Evolutionary conservation across 1,140 invertebrate genomes (phyloP).

Genomic region (Musca vetustissima): DNA sequence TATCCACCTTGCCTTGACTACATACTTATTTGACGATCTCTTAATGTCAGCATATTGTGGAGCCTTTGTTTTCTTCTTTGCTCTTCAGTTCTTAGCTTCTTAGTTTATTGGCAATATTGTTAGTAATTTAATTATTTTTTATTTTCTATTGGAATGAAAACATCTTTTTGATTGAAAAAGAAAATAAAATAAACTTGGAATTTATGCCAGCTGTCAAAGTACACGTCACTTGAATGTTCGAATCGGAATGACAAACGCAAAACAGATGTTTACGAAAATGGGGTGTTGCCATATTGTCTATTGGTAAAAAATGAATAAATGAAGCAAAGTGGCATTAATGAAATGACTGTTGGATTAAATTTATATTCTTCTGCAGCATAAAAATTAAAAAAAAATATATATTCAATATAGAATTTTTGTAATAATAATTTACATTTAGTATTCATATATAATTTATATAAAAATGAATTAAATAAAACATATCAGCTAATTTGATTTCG

Average conservation of each 20-base stretch:
- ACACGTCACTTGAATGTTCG: slow-evolving; percentile 11
- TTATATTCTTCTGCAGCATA: too few species aligned
- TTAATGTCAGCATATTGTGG: slow-evolving; percentile 66
- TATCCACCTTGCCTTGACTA: slow-evolving; percentile 17
- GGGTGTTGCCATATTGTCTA: neutral
- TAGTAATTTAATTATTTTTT: slow-evolving; percentile 4
- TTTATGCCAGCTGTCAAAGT: slow-evolving; percentile 28
- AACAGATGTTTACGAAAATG: neutral
- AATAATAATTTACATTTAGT: too few species aligned
- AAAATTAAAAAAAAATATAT: too few species aligned
- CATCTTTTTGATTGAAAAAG: slow-evolving; percentile 16
- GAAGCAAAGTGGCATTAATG: too few species aligned
- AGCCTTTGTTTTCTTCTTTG: neutral
- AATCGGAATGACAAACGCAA: neutral
- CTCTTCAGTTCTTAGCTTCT: neutral
- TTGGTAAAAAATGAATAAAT: too few species aligned
- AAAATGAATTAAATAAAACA: too few species aligned
- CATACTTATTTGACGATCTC: slow-evolving; percentile 74
- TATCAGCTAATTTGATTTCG: too few species aligned
- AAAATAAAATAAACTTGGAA: slow-evolving; percentile 17
- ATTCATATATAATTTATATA: too few species aligned
- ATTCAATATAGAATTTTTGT: too few species aligned
- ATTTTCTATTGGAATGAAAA: slow-evolving; percentile 28
- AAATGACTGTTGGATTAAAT: too few species aligned
- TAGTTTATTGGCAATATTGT: slow-evolving; percentile 3